A percentile compares a stretch with the other conserved stretches of the same genome.
Conservation (phyloP, 2,113 vertebrate genomes). For the Potamarius usumacintae region DNA sequence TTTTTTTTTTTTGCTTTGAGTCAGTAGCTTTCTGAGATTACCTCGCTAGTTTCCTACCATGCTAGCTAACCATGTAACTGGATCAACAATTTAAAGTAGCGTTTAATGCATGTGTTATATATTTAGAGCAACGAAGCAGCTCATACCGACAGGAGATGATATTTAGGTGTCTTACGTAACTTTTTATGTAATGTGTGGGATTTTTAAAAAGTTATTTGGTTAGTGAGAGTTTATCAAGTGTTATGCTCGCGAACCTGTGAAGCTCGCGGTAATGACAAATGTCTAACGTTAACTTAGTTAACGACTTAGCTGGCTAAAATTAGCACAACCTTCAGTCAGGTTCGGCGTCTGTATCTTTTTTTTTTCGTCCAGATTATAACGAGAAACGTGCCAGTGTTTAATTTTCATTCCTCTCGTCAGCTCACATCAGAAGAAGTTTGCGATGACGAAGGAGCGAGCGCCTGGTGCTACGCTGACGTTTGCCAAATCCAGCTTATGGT, state of each 20-base stretch:
- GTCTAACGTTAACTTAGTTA: not conserved
- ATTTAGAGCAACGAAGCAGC: not conserved
- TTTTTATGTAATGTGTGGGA: not conserved
- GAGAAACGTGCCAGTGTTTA: not conserved
- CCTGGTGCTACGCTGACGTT: not conserved
- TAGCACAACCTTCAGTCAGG: not conserved
- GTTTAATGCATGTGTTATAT: not conserved
- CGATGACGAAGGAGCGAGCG: not conserved
- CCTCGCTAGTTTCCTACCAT: not conserved
- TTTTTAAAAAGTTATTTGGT: not conserved
- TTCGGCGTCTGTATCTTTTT: not conserved
- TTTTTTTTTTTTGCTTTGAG: not conserved
- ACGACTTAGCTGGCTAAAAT: not conserved
- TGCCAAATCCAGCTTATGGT: constrained; percentile 18
- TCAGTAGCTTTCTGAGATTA: not conserved
- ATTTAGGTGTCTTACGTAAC: not conserved
- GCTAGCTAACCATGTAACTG: not conserved
- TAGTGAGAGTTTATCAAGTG: not conserved
- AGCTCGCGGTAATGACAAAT: not conserved
- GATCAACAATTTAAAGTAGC: not conserved
- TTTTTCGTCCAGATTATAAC: not conserved
- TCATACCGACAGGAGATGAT: not conserved
- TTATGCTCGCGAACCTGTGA: not conserved
- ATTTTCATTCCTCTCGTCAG: constrained; percentile 10
- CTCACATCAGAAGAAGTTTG: not conserved